phyloP scores from a whole-genome alignment of 2,797 vertebrate species.

The Enteromius mattozi region DNA sequence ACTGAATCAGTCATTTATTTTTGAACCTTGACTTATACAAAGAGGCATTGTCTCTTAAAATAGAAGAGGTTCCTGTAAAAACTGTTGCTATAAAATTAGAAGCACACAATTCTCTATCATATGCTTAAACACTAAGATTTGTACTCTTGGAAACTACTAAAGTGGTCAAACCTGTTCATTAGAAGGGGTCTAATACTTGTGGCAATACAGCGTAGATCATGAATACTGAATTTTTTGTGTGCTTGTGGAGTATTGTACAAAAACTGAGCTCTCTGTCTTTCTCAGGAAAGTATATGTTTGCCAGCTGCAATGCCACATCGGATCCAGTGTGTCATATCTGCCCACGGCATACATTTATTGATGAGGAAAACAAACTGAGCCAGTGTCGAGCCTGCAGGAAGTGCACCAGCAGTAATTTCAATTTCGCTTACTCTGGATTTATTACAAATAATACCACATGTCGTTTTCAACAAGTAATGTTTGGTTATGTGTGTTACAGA shows the following conservation, averaged over 20 bases:
- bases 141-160: background rate
- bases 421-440: background rate
- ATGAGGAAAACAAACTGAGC: background rate
- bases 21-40: no score
- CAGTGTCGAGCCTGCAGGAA: conserved; percentile 20
- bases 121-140: background rate
- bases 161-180: background rate
- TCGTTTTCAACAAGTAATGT: background rate
- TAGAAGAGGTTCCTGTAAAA: no score
- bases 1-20: no score
- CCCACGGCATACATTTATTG: background rate
- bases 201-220: background rate
- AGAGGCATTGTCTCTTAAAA: no score
- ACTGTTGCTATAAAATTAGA: no score
- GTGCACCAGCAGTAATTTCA: conserved; percentile 64
- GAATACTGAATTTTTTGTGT: background rate
- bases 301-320: conserved; percentile 2
- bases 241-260: background rate
- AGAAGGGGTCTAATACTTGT: background rate
- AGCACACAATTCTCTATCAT: no score
- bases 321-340: conserved; percentile 49
- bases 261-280: background rate
- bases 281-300: conserved; percentile 59
- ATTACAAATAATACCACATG: background rate
- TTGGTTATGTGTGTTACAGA: conserved; percentile 17